These are phyloP conservation scores for Adoxophyes honmai DNA, from an alignment of 1,140 invertebrate genomes.

Conservation along the genomic window DNA sequence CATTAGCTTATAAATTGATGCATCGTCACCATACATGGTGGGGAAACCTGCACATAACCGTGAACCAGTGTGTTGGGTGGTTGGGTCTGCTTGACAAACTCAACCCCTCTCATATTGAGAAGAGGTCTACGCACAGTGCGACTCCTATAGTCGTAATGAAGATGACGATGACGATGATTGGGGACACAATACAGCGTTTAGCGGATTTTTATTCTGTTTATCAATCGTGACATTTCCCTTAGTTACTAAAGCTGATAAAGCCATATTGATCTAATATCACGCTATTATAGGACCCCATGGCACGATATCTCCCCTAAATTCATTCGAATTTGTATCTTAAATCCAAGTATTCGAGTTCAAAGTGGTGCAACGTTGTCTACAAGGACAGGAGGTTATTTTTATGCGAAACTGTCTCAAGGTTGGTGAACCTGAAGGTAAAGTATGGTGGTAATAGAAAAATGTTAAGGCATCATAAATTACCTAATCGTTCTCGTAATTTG, in stretches of 20 bases:
- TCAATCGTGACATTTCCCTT: slow-evolving; percentile 14
- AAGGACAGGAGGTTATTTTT: slow-evolving; percentile 2
- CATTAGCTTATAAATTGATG: no score
- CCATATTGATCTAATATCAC: slow-evolving; percentile 4
- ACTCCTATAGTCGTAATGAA: no score
- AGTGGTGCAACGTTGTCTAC: background rate
- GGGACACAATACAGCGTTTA: no score
- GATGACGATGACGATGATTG: no score
- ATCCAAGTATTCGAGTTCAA: background rate
- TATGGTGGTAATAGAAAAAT: no score
- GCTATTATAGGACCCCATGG: background rate
- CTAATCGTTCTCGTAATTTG: background rate
- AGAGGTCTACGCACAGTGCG: no score
- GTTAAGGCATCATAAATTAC: background rate
- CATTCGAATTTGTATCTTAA: background rate
- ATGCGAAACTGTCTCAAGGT: background rate
- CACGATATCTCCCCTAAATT: background rate
- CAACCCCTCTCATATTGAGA: no score
- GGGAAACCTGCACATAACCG: no score
- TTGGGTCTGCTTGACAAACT: no score
- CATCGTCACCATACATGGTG: no score
- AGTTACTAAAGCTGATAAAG: background rate
- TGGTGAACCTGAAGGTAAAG: background rate
- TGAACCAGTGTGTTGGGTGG: no score
- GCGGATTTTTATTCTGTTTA: slow-evolving; percentile 2